Percentiles rank a stretch among this genome's conserved stretches.
These are phyloP conservation scores for Eurytoma californica DNA, from an alignment of 2,888 invertebrate genomes.

Conservation along the genomic window DNA sequence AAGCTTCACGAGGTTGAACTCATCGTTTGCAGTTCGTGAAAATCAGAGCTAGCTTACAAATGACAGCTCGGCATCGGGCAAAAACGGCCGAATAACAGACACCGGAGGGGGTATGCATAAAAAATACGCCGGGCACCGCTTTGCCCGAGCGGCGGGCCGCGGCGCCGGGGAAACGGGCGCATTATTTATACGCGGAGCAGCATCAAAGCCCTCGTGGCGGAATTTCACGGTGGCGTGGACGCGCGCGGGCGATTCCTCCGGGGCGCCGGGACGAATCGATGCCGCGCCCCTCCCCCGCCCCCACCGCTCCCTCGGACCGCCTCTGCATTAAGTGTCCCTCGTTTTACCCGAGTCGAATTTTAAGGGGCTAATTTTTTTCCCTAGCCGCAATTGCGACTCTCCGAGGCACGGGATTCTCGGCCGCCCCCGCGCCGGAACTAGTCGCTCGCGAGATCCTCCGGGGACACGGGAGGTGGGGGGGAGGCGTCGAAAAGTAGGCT, in stretches of 20 bases:
- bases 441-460: background rate
- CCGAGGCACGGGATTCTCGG: background rate
- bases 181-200: slow-evolving; percentile 36
- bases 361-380: slow-evolving; percentile 24
- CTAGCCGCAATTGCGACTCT: background rate
- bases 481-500: slow-evolving; percentile 12
- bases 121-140: too few species aligned
- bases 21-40: too few species aligned
- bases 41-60: too few species aligned
- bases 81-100: too few species aligned
- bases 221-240: slow-evolving; percentile 41
- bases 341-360: background rate
- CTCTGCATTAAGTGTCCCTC: too few species aligned
- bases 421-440: background rate
- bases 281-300: background rate
- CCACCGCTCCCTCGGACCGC: too few species aligned
- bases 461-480: slow-evolving; percentile 5
- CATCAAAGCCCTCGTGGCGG: slow-evolving; percentile 19
- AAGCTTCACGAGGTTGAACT: too few species aligned
- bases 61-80: too few species aligned
- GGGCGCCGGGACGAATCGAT: slow-evolving; percentile 23
- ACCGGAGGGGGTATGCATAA: too few species aligned
- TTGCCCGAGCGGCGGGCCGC: too few species aligned
- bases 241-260: slow-evolving; percentile 27
- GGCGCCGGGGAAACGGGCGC: background rate